Evolutionary conservation across 2,888 invertebrate species (phyloP), one percentile per base, ranked within the genome.

Genomic region (Brassicogethes aeneus): DNA sequence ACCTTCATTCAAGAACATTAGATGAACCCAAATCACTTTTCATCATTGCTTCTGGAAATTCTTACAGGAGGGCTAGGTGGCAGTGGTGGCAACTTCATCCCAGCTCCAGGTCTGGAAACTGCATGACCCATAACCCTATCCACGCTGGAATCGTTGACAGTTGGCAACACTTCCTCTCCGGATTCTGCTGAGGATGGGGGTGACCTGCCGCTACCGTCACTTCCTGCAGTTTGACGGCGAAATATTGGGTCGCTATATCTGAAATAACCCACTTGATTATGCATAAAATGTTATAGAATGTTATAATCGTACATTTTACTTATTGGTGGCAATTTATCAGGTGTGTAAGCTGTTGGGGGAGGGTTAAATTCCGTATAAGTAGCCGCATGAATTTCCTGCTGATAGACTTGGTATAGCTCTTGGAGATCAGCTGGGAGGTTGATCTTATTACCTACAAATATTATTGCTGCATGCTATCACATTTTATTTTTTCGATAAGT

Each of bases 341-440:
- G 66, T 13, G 74, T 70, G 55, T 72, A 71, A 3, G 48, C 42
- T 15, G 47, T 46, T 40, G 58, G 51, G 10, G 66, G 59, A 13
- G 78, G 73, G 41, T 73, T 75, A 52, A 73, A 77, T 56, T 81
- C 80, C 0, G 80, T 77, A 57, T 82, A 83, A 0, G 85, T 83
- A 3, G 86, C 80, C 0, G 87, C 86, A 61, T 89, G 88, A 45
- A 89, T 86, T 70, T 90, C 90, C 60, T 87, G 87, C 60, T 89
- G 88, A 57, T 90, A 90, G 48, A 88, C 70, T 37, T 81, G 79
- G 62, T 90, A 90, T 14, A 90, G 68, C 52, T 89, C 88, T 46
- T 80, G 81, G 41, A 90, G 66, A 58, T 90, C 89, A 5, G 81
- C 74, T 0, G 87, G 80, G 32, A 88, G 70, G 36, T 75, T 73